Conservation (phyloP, 1,140 invertebrate species). For the Pentalonia nigronervosa region DNA sequence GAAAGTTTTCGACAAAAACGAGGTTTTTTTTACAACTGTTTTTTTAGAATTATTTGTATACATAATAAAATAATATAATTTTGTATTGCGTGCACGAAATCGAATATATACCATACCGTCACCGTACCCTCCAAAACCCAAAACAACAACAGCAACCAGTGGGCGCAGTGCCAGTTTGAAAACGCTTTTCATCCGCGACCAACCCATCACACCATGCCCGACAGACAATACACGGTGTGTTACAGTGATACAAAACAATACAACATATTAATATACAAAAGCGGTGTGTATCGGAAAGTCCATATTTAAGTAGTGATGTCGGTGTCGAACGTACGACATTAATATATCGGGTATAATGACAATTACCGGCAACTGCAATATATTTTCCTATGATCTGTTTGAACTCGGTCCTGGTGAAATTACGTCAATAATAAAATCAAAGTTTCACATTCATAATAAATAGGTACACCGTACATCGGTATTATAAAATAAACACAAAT, state of each 20-base stretch:
- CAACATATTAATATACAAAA: background rate
- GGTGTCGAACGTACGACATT: too few species aligned
- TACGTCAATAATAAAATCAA: too few species aligned
- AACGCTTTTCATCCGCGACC: background rate
- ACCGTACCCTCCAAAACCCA: background rate
- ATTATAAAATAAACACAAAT: background rate
- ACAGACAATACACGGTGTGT: background rate
- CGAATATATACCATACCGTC: too few species aligned
- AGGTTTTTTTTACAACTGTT: background rate
- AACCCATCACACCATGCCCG: background rate
- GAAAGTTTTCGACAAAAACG: background rate
- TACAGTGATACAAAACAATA: background rate
- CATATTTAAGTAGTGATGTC: background rate
- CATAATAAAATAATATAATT: too few species aligned
- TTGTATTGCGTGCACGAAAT: too few species aligned
- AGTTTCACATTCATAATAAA: too few species aligned
- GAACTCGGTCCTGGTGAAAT: too few species aligned
- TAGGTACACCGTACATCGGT: background rate
- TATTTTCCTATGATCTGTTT: too few species aligned
- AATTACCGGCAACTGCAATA: too few species aligned
- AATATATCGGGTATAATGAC: too few species aligned
- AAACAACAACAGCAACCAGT: background rate
- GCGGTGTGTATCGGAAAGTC: background rate
- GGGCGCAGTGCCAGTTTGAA: background rate
- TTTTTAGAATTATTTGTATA: background rate